phyloP scores from a whole-genome alignment of 2,113 vertebrate species.

The Coturnix japonica region DNA sequence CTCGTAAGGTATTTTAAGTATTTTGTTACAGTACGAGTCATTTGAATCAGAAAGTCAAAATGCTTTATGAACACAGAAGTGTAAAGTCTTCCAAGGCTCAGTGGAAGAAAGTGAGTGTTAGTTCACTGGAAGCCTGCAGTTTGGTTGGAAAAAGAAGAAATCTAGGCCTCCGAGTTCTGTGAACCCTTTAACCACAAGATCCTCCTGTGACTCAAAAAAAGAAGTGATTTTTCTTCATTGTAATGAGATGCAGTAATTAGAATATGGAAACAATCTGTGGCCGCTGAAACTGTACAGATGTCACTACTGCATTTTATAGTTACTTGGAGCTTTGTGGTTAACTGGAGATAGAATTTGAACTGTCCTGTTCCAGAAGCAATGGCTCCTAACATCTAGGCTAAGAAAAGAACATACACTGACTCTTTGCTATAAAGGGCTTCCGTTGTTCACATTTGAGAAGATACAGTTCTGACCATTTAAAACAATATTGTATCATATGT shows the following conservation, averaged over 20 bases:
- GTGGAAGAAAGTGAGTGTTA: background rate
- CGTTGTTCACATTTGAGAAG: background rate
- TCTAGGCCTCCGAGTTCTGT: background rate
- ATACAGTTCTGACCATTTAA: background rate
- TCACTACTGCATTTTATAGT: conserved; percentile 8
- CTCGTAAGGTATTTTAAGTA: background rate
- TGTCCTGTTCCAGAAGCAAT: conserved; percentile 12
- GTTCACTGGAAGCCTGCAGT: background rate
- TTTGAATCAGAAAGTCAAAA: background rate
- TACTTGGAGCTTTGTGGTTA: conserved; percentile 57
- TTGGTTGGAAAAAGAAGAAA: background rate
- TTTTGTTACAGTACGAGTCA: background rate
- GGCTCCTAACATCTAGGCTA: background rate
- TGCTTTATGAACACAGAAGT: background rate
- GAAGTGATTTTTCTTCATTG: conserved; percentile 24
- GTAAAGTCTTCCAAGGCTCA: background rate
- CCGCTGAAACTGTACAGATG: conserved; percentile 35
- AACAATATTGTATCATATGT: background rate
- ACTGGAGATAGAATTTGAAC: conserved; percentile 15
- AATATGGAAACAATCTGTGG: conserved; percentile 40
- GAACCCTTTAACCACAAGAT: background rate
- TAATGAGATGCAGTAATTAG: conserved; percentile 39
- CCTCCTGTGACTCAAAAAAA: conserved; percentile 11
- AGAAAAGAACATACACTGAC: background rate
- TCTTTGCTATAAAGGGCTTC: background rate